Conservation (phyloP, 2,888 invertebrate species). For the Drosophila fungiperda region DNA sequence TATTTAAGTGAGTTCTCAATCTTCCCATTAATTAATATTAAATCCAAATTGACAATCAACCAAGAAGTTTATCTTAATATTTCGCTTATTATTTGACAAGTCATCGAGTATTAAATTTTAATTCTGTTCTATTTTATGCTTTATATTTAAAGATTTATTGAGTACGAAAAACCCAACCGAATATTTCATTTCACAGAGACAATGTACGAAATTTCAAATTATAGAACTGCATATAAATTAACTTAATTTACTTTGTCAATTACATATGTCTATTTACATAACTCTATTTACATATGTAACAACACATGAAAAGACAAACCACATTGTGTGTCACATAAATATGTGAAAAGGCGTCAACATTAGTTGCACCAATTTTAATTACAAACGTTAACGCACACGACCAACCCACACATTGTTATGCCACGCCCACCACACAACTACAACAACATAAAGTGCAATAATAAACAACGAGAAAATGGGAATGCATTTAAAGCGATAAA, state of each 20-base stretch:
- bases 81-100: neutral
- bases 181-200: neutral
- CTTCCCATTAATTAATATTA: neutral
- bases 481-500: conserved; percentile 69
- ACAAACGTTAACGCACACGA: conserved; percentile 42
- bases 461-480: conserved; percentile 18
- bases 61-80: neutral
- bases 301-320: conserved; percentile 25
- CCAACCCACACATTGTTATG: conserved; percentile 19
- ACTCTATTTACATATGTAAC: conserved; percentile 2
- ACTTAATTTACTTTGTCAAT: conserved; percentile 69
- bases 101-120: neutral
- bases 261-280: conserved; percentile 28
- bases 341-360: conserved; percentile 40
- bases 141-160: neutral
- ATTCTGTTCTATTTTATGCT: neutral
- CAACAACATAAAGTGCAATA: conserved; percentile 15
- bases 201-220: conserved; percentile 18
- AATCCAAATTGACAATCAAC: neutral
- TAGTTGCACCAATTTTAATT: conserved; percentile 61
- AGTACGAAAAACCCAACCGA: neutral
- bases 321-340: conserved; percentile 59
- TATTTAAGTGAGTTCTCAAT: neutral
- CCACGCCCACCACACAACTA: conserved; percentile 44
- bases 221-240: conserved; percentile 66